These are phyloP conservation scores for Dendrolimus punctatus DNA, from an alignment of 1,140 invertebrate genomes.

Conservation along the genomic window DNA sequence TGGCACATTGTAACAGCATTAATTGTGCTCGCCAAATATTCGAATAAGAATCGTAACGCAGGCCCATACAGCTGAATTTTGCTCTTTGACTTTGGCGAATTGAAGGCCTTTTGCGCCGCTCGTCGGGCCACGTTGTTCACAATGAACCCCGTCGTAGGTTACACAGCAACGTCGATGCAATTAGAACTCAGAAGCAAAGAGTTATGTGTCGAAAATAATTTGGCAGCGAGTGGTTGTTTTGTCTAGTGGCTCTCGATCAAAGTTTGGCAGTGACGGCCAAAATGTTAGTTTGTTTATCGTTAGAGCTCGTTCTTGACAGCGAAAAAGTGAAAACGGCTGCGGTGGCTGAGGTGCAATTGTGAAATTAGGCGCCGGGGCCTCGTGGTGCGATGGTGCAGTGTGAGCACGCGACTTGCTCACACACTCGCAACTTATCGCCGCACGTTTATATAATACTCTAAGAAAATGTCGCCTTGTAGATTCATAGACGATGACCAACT, in stretches of 20 bases:
- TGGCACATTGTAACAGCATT: slow-evolving; percentile 38
- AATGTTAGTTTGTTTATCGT: slow-evolving; percentile 70
- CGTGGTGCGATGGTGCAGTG: slow-evolving; percentile 20
- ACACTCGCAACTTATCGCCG: neutral
- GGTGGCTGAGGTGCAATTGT: slow-evolving; percentile 61
- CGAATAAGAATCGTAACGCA: slow-evolving; percentile 33
- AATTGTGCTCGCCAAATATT: slow-evolving; percentile 17
- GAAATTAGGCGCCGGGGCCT: slow-evolving; percentile 54
- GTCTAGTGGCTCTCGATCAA: slow-evolving; percentile 19
- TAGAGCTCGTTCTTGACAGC: slow-evolving; percentile 68
- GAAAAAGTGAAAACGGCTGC: slow-evolving; percentile 69
- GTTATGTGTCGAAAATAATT: slow-evolving; percentile 30
- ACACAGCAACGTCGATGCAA: slow-evolving; percentile 26
- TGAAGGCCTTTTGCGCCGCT: slow-evolving; percentile 42
- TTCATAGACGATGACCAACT: neutral
- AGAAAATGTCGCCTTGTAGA: slow-evolving; percentile 18
- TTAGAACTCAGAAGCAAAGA: slow-evolving; percentile 34
- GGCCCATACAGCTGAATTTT: slow-evolving; percentile 46
- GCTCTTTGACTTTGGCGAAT: slow-evolving; percentile 19
- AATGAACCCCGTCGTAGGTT: slow-evolving; percentile 32
- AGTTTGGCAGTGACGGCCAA: slow-evolving; percentile 49
- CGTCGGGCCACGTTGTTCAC: slow-evolving; percentile 26
- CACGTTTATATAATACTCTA: slow-evolving; percentile 30
- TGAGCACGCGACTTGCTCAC: slow-evolving; percentile 15
- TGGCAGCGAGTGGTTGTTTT: slow-evolving; percentile 20